phyloP scores from a whole-genome alignment of 2,797 vertebrate genomes.

The Fundulus diaphanus region DNA sequence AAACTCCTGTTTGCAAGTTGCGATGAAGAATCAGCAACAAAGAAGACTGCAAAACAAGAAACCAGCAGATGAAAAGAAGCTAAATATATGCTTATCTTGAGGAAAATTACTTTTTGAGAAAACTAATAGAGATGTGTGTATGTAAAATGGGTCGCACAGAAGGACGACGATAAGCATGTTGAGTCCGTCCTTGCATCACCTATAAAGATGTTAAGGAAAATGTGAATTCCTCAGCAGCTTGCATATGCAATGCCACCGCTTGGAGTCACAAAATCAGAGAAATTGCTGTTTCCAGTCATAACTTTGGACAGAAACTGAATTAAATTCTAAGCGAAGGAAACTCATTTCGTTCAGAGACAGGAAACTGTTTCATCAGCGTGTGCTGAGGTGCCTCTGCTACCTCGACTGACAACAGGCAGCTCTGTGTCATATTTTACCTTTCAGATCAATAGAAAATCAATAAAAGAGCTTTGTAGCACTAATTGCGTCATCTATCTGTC shows the following conservation, averaged over 20 bases:
- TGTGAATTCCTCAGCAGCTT: background rate
- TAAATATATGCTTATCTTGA: no score
- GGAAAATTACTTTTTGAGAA: no score
- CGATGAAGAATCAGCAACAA: no score
- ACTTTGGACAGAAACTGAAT: background rate
- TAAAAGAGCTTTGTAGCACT: constrained; percentile 35
- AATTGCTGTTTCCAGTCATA: background rate
- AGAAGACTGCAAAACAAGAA: no score
- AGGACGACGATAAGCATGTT: no score
- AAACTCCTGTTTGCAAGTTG: no score
- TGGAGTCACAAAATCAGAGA: background rate
- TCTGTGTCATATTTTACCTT: constrained; percentile 31
- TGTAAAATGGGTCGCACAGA: no score
- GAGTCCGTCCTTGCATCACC: no score
- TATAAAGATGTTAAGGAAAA: no score
- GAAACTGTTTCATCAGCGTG: background rate
- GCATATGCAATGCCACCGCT: no score
- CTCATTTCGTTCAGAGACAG: background rate
- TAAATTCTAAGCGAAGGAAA: background rate
- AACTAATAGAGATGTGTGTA: no score
- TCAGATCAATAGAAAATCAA: constrained; percentile 55
- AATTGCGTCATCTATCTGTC: constrained; percentile 64
- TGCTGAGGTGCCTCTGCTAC: background rate
- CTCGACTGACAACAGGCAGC: constrained; percentile 8
- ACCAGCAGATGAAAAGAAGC: no score